Evolutionary conservation across 2,888 invertebrate species (phyloP), one percentile per base, ranked within the genome.

Genomic region (Cybosia mesomella): DNA sequence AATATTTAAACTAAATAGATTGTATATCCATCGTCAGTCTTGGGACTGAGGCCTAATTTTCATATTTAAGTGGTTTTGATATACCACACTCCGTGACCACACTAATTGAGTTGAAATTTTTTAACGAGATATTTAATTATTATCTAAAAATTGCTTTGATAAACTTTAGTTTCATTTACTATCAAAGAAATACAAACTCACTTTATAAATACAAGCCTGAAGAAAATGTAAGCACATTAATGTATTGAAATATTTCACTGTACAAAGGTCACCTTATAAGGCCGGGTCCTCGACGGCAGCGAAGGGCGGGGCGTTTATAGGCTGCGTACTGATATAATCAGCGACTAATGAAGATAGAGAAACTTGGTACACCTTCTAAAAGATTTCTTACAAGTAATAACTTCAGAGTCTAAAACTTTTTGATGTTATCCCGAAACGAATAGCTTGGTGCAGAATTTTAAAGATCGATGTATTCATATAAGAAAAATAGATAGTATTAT

Each of bases 1-100:
- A 71, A 80, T 79, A 80, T 75, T 78, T 79, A 75, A 72, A 77
- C 75, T 77, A 80, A 73, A 80, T 68, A 79, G 68, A 76, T 70
- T 80, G 70, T 70, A 69, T 74, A 74, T 74, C 64, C 39, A 24
- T 67, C 49, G 54, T 71, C 74, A 76, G 81, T 71, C 66, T 67
- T 64, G 15, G 61, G 72, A 80, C 76, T 71, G 79, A 69, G 66
- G 64, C 69, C 21, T 64, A 55, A 39, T 58, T 58, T 55, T 13
- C 34, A 54, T 66, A 34, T 63, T 58, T 70, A 68, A 74, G 66
- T 39, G 63, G 59, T 68, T 76, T 61, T 76, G 70, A 76, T 76
- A 72, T 62, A 68, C 77, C 34, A n/a, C n/a, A n/a, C n/a, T n/a
- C n/a, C n/a, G n/a, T n/a, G n/a, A n/a, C 74, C 66, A 63, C 57